Conservation (phyloP, 1,140 invertebrate species). For the Nasonia longicornis region DNA sequence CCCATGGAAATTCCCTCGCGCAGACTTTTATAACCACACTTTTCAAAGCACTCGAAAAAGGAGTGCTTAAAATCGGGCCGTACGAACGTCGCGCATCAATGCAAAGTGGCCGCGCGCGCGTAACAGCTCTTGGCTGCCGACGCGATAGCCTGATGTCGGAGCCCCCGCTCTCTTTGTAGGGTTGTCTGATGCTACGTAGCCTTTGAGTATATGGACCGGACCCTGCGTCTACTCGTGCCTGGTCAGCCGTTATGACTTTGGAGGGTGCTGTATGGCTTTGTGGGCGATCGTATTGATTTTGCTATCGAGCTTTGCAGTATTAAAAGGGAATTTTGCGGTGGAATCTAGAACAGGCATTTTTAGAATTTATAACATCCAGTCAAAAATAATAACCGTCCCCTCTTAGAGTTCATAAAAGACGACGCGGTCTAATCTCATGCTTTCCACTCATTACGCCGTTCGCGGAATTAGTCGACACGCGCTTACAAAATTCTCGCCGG, state of each 20-base stretch:
- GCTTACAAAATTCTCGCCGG: neutral
- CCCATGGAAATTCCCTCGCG: neutral
- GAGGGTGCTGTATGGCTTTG: neutral
- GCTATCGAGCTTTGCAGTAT: neutral
- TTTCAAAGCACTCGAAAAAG: conserved; percentile 25
- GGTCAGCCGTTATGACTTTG: neutral
- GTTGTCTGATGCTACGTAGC: neutral
- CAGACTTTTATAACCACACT: neutral
- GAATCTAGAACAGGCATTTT: neutral
- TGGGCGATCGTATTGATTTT: neutral
- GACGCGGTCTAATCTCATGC: neutral
- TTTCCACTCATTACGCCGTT: neutral
- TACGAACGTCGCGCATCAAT: conserved; percentile 26
- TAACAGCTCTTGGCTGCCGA: neutral
- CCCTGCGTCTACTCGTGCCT: neutral
- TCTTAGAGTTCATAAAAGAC: neutral
- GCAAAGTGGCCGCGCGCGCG: neutral
- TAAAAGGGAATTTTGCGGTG: neutral
- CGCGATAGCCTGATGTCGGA: conserved; percentile 15
- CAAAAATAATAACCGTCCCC: too few relatives aligned
- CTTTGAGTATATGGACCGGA: neutral
- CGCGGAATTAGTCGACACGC: neutral
- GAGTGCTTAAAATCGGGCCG: conserved; percentile 42
- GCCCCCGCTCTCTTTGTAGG: neutral
- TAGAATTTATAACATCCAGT: too few relatives aligned